These are phyloP conservation scores for Drosophila demipolita DNA, from an alignment of 2,888 invertebrate species.

Conservation along the genomic window DNA sequence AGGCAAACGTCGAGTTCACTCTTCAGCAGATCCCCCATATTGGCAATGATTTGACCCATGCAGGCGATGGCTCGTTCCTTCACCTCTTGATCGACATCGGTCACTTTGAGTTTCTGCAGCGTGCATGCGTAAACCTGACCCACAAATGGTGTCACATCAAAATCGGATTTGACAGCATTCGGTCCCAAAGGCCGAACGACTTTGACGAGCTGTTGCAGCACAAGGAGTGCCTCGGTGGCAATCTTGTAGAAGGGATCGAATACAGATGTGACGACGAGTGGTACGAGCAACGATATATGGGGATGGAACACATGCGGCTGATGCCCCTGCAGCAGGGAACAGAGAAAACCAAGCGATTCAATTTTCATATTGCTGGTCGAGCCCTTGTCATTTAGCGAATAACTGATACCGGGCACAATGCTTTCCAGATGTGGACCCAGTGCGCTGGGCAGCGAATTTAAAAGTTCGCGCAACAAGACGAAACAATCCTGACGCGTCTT, in stretches of 20 bases:
- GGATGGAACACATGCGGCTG: conserved; percentile 89
- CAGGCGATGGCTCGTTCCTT: conserved; percentile 99
- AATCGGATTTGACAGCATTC: conserved; percentile 85
- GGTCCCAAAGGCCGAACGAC: conserved; percentile 91
- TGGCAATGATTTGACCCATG: conserved; percentile 97
- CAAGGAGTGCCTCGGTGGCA: conserved; percentile 97
- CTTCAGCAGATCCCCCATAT: conserved; percentile 94
- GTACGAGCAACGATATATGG: conserved; percentile 91
- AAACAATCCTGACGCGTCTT: conserved; percentile 97
- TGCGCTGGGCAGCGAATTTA: conserved; percentile 95
- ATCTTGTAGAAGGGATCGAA: conserved; percentile 99
- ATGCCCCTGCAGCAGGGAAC: conserved; percentile 83
- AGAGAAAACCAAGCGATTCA: conserved; percentile 96
- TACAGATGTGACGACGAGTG: conserved; percentile 94
- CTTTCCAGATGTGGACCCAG: conserved; percentile 93
- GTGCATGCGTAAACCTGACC: conserved; percentile 93
- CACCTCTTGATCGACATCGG: conserved; percentile 99
- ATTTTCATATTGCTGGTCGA: conserved; percentile 99
- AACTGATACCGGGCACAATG: conserved; percentile 95
- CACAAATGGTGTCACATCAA: conserved; percentile 92
- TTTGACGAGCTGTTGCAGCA: conserved; percentile 96
- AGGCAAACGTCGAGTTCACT: conserved; percentile 93
- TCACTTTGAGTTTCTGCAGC: conserved; percentile 93
- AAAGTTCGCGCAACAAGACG: conserved; percentile 94
- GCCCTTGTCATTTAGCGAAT: conserved; percentile 95